Conservation (phyloP, 2,113 vertebrate species). For the Drymodes brunneopygia region DNA sequence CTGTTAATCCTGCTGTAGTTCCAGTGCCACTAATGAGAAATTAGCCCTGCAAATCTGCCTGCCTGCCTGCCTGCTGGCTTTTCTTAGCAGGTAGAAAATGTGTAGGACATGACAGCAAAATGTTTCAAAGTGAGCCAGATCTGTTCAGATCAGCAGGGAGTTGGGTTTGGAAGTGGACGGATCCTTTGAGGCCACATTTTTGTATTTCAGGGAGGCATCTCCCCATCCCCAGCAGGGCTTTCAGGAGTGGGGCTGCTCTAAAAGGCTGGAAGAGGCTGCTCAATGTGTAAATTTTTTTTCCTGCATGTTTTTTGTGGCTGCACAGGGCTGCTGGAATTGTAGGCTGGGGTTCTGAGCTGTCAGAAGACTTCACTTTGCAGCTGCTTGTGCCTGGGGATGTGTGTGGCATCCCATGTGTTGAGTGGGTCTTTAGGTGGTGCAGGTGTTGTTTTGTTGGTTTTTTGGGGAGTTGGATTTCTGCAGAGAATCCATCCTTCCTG, state of each 20-base stretch:
- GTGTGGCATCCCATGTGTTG: background rate
- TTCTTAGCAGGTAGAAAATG: background rate
- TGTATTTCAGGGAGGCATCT: fast-evolving
- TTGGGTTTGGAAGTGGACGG: background rate
- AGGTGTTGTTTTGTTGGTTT: background rate
- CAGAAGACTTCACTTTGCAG: background rate
- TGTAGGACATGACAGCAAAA: background rate
- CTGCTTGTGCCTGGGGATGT: fast-evolving
- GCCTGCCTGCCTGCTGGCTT: background rate
- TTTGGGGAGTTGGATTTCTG: background rate
- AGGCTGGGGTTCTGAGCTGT: background rate
- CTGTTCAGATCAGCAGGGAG: background rate
- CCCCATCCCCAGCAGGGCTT: background rate
- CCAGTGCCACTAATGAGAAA: background rate
- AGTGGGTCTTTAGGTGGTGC: background rate
- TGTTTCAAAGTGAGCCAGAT: background rate
- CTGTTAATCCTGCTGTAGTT: background rate
- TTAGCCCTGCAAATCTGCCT: slow-evolving; percentile 7
- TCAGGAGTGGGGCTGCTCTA: background rate
- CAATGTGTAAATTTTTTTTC: background rate
- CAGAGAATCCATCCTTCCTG: background rate
- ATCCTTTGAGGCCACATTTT: background rate
- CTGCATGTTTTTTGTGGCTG: fast-evolving
- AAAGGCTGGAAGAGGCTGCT: background rate
- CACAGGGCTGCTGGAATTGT: background rate